phyloP scores from a whole-genome alignment of 2,888 invertebrate species.

The Leptura quadrifasciata region DNA sequence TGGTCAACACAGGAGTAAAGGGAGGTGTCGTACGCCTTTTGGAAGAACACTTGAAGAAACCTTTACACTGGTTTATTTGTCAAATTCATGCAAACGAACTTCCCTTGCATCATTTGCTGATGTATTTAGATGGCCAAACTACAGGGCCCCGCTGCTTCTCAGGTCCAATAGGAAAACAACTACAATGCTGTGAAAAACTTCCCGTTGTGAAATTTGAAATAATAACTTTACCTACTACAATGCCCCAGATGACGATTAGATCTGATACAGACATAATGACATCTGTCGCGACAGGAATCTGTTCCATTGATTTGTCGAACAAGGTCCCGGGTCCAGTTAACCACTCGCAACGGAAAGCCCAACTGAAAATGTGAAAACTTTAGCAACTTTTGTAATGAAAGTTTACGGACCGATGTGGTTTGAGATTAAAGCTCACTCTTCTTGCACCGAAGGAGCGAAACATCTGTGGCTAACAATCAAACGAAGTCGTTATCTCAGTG shows the following conservation, averaged over 20 bases:
- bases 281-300: neutral
- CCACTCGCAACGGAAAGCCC: neutral
- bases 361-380: neutral
- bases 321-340: neutral
- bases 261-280: neutral
- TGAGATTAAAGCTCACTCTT: neutral
- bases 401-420: conserved; percentile 2
- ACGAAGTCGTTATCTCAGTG: neutral
- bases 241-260: conserved; percentile 6
- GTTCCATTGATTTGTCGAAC: neutral
- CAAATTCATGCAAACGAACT: conserved; percentile 43
- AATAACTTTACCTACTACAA: conserved; percentile 24
- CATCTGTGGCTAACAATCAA: neutral
- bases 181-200: conserved; percentile 28
- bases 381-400: conserved; percentile 1
- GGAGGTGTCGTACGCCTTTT: conserved; percentile 55
- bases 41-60: conserved; percentile 49
- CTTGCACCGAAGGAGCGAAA: neutral
- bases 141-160: conserved; percentile 33
- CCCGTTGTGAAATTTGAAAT: conserved; percentile 21
- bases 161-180: conserved; percentile 25
- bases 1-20: conserved; percentile 55
- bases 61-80: conserved; percentile 57
- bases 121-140: conserved; percentile 39
- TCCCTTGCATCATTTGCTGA: conserved; percentile 41